These are phyloP conservation scores for Clostera curtula DNA, from an alignment of 2,888 invertebrate genomes.

Conservation along the genomic window DNA sequence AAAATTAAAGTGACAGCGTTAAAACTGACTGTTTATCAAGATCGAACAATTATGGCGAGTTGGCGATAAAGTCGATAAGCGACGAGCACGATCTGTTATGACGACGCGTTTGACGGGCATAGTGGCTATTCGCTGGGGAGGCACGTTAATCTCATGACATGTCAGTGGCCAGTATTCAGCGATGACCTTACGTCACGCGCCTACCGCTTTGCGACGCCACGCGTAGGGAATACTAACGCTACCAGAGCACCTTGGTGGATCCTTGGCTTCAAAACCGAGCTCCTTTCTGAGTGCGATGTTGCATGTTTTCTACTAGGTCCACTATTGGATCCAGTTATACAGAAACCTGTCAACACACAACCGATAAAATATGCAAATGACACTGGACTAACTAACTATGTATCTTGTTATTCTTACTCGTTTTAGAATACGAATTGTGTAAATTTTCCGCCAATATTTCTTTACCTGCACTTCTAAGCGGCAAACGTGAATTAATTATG, in stretches of 20 bases:
- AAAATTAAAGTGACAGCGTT: no score
- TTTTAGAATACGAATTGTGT: no score
- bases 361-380: no score
- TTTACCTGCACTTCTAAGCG: no score
- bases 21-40: no score
- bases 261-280: conserved; percentile 75
- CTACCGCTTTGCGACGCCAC: conserved; percentile 51
- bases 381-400: no score
- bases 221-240: conserved; percentile 68
- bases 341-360: conserved; percentile 15
- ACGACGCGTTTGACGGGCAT: conserved; percentile 11
- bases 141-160: conserved; percentile 56
- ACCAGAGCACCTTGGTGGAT: conserved; percentile 67
- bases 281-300: conserved; percentile 66
- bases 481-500: no score
- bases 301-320: conserved; percentile 45
- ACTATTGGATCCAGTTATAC: conserved; percentile 26
- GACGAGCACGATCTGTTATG: not conserved
- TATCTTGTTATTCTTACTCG: no score
- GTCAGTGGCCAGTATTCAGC: conserved; percentile 61
- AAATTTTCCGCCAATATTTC: no score
- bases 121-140: conserved; percentile 24
- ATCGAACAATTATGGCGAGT: no score
- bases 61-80: not conserved
- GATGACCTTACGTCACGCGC: conserved; percentile 70